These are phyloP conservation scores for Micromys minutus DNA, from an alignment of 2,113 vertebrate genomes.

Conservation along the genomic window DNA sequence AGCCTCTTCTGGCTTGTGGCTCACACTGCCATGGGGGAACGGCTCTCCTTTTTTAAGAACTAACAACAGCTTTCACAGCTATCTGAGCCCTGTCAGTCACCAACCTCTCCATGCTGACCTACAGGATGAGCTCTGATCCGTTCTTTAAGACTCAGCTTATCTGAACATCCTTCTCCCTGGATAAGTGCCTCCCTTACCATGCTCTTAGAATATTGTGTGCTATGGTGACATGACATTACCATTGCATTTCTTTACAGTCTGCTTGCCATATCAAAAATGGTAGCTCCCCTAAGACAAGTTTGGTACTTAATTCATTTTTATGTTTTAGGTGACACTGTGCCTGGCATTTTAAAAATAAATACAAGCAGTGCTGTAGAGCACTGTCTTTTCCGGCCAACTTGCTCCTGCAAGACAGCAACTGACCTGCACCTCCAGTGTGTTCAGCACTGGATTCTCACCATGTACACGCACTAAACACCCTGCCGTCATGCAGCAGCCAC, in stretches of 20 bases:
- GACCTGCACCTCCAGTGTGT: neutral
- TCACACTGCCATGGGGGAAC: neutral
- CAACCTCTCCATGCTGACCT: neutral
- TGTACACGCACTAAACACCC: neutral
- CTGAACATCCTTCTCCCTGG: neutral
- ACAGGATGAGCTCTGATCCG: neutral
- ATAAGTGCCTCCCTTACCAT: neutral
- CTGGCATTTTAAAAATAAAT: neutral
- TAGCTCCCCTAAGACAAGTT: neutral
- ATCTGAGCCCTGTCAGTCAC: neutral
- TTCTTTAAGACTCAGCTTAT: neutral
- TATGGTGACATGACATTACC: neutral
- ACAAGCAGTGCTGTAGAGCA: neutral
- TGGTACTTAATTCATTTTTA: constrained; percentile 23
- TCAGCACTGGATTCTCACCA: neutral
- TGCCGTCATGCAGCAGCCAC: neutral
- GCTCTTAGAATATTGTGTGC: neutral
- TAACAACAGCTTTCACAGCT: neutral
- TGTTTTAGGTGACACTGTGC: neutral
- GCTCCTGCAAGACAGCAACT: neutral
- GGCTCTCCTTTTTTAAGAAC: neutral
- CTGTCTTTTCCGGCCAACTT: constrained; percentile 4
- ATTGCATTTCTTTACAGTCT: neutral
- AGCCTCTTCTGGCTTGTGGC: neutral
- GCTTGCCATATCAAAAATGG: neutral